These are phyloP conservation scores for Oreochromis niloticus DNA, from an alignment of 2,113 vertebrate species.

Conservation along the genomic window DNA sequence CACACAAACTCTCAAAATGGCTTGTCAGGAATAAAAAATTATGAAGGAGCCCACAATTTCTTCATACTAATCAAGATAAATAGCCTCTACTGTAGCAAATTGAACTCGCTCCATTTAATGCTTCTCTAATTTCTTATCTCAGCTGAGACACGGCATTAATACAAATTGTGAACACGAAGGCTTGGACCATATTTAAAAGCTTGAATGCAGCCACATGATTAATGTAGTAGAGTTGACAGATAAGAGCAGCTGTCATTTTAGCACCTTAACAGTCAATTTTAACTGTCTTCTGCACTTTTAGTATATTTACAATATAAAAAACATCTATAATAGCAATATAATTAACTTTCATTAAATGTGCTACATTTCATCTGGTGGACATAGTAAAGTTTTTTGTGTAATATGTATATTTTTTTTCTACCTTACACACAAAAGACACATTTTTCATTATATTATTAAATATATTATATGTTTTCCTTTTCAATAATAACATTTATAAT, in stretches of 20 bases:
- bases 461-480: background rate
- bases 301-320: background rate
- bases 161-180: constrained; percentile 30
- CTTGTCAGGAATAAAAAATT: constrained; percentile 2
- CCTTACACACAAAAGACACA: background rate
- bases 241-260: background rate
- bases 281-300: background rate
- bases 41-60: constrained; percentile 1
- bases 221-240: constrained; percentile 26
- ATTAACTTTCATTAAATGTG: background rate
- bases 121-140: constrained; percentile 40
- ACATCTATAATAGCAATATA: background rate
- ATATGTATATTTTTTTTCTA: background rate
- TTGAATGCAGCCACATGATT: constrained; percentile 20
- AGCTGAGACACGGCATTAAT: background rate
- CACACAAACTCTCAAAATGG: background rate
- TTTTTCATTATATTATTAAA: background rate
- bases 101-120: constrained; percentile 34
- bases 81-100: constrained; percentile 25
- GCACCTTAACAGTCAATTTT: background rate
- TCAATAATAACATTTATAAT: background rate
- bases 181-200: constrained; percentile 47
- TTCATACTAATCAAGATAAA: constrained; percentile 39
- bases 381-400: background rate
- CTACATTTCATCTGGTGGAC: background rate